Evolutionary conservation across 2,113 vertebrate species (phyloP).

Genomic region (Pithys albifrons): DNA sequence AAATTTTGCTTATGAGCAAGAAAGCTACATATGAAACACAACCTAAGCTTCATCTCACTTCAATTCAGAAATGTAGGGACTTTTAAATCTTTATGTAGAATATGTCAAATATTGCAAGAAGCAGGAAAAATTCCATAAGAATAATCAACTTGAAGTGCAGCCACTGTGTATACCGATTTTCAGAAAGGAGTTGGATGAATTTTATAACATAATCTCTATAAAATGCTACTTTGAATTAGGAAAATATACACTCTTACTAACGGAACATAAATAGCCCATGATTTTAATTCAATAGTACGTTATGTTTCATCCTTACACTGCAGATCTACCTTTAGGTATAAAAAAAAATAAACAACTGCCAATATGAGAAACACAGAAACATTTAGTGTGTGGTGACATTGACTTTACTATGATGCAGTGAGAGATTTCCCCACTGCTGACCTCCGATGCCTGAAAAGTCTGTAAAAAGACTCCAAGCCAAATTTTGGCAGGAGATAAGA

Average conservation of each 20-base stretch:
- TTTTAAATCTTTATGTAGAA: not conserved
- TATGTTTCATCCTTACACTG: not conserved
- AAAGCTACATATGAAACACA: not conserved
- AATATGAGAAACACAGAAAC: not conserved
- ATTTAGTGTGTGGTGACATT: not conserved
- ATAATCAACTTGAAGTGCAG: not conserved
- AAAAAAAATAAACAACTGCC: not conserved
- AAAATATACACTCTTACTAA: not conserved
- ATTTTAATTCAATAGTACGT: not conserved
- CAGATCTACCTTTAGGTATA: not conserved
- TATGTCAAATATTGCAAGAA: not conserved
- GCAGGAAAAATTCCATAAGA: not conserved
- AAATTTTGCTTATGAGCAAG: not conserved
- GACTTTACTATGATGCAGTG: not conserved
- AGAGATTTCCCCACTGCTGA: not conserved
- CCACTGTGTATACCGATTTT: not conserved
- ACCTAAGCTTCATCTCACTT: not conserved
- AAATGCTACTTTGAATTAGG: not conserved
- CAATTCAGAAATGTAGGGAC: not conserved
- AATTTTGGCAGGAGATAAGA: too few relatives aligned
- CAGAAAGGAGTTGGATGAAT: not conserved
- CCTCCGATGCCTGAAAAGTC: not conserved
- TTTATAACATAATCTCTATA: not conserved
- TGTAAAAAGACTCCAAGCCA: too few relatives aligned
- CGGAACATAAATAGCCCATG: not conserved